phyloP scores from a whole-genome alignment of 2,888 invertebrate genomes.

The Diadromus collaris region DNA sequence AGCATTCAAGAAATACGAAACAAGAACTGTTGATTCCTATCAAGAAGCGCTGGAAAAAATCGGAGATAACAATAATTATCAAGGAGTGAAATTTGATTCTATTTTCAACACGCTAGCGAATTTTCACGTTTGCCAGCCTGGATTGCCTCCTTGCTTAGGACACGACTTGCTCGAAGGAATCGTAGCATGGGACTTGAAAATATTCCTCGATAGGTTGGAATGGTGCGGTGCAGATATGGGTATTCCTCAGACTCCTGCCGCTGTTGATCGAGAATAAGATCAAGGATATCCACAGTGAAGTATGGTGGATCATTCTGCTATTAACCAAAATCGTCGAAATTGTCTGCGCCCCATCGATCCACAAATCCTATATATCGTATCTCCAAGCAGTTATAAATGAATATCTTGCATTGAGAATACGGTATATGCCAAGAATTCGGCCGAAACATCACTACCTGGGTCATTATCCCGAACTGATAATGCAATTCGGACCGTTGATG shows the following conservation, averaged over 20 bases:
- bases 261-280: constrained; percentile 50
- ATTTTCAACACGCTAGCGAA: constrained; percentile 41
- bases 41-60: constrained; percentile 37
- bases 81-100: constrained; percentile 53
- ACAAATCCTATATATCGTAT: constrained; percentile 26
- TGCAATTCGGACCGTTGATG: constrained; percentile 58
- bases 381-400: constrained; percentile 36
- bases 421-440: constrained; percentile 37
- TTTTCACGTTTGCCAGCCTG: constrained; percentile 49
- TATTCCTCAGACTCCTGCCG: constrained; percentile 40
- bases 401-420: constrained; percentile 35
- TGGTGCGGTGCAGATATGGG: constrained; percentile 52
- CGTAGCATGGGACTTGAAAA: constrained; percentile 42
- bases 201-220: constrained; percentile 44
- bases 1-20: constrained; percentile 14
- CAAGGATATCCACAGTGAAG: constrained; percentile 16
- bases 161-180: constrained; percentile 51
- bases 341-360: constrained; percentile 46
- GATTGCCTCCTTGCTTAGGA: constrained; percentile 51
- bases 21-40: constrained; percentile 48
- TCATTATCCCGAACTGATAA: constrained; percentile 55
- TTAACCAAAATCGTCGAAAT: constrained; percentile 56
- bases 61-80: constrained; percentile 2
- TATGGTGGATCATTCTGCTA: constrained; percentile 43
- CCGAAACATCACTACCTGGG: constrained; percentile 60